A percentile compares a stretch with the other conserved stretches of the same genome.
Evolutionary conservation across 2,797 vertebrate genomes (phyloP).

Genomic region (Epinephelus malabaricus): DNA sequence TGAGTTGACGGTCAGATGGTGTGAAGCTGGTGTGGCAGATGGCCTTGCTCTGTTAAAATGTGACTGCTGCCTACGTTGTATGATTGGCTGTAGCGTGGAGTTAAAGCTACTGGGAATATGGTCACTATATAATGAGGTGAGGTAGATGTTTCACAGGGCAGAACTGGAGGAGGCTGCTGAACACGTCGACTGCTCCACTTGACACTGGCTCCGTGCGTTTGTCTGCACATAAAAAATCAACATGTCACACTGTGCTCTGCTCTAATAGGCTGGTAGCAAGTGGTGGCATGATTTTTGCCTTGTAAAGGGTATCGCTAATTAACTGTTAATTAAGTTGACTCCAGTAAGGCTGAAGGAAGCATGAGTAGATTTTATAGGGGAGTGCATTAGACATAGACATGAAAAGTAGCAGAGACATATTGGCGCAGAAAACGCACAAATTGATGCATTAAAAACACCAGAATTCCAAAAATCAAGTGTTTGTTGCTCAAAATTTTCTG

Average conservation of each 20-base stretch:
- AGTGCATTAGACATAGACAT: too few relatives aligned
- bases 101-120: background rate
- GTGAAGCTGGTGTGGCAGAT: background rate
- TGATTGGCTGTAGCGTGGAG: background rate
- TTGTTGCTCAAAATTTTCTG: too few relatives aligned
- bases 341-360: too few relatives aligned
- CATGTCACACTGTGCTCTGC: background rate
- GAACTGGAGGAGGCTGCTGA: background rate
- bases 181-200: background rate
- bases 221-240: background rate
- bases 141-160: slow-evolving; percentile 11
- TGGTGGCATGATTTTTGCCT: too few relatives aligned
- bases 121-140: background rate
- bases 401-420: too few relatives aligned
- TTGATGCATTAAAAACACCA: too few relatives aligned
- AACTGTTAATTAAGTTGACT: too few relatives aligned
- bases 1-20: background rate
- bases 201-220: slow-evolving; percentile 15
- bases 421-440: too few relatives aligned
- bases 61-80: background rate
- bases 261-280: background rate
- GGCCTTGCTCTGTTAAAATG: background rate
- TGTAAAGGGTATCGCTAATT: too few relatives aligned
- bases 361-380: too few relatives aligned
- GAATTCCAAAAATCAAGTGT: too few relatives aligned